phyloP scores from a whole-genome alignment of 2,113 vertebrate species.

The Opisthocomus hoazin region DNA sequence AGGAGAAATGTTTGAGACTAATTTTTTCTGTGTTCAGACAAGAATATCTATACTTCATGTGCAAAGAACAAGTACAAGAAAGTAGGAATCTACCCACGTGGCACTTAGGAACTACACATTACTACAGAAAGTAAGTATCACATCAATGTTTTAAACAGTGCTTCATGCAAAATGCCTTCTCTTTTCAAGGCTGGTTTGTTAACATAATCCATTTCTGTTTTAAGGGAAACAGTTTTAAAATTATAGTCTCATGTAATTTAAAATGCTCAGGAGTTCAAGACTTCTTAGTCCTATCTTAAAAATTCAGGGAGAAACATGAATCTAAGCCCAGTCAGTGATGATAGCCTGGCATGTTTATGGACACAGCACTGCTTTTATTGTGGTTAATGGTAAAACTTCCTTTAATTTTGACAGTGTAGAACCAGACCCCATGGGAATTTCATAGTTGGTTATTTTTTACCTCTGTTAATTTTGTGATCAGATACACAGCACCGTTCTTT shows the following conservation, averaged over 20 bases:
- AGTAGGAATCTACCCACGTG: neutral
- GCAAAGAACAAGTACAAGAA: neutral
- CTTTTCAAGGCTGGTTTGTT: neutral
- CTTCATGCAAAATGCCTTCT: neutral
- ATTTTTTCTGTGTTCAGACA: neutral
- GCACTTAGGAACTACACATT: neutral
- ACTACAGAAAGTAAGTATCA: neutral
- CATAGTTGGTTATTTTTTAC: neutral
- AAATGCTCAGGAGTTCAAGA: neutral
- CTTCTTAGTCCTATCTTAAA: neutral
- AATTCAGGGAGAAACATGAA: neutral
- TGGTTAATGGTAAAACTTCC: neutral
- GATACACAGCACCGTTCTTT: neutral
- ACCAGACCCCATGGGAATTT: neutral
- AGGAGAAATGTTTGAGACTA: neutral
- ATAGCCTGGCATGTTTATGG: neutral
- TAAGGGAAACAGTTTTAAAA: neutral
- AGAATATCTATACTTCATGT: neutral
- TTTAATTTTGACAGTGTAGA: neutral
- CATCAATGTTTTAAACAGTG: neutral
- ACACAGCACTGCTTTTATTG: neutral
- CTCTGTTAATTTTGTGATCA: neutral
- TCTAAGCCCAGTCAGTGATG: neutral
- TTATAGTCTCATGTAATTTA: neutral
- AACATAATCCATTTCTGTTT: neutral